A percentile compares a stretch with the other conserved stretches of the same genome.
These are phyloP conservation scores for Halichoerus grypus DNA, from an alignment of 2,113 vertebrate genomes.

Conservation along the genomic window DNA sequence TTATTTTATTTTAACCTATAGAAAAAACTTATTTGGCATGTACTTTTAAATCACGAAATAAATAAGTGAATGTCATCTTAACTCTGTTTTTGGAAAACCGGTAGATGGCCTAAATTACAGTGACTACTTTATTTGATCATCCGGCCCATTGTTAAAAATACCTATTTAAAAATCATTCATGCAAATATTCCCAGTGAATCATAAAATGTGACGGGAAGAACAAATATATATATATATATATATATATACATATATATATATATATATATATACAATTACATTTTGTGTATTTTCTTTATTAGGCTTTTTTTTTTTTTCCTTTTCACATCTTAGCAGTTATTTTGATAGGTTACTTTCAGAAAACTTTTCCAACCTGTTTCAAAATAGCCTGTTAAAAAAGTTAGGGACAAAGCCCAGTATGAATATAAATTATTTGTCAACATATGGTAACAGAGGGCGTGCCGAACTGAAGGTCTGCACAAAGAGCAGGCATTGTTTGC, in stretches of 20 bases:
- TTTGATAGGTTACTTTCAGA: constrained; percentile 14
- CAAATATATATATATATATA: background rate
- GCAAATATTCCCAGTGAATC: constrained; percentile 10
- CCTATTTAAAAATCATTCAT: constrained; percentile 41
- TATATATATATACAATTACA: background rate
- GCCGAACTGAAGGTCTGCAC: background rate
- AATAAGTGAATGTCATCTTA: background rate
- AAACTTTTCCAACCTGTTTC: constrained; percentile 73
- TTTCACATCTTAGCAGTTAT: constrained; percentile 33
- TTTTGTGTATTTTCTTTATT: background rate
- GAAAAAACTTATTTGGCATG: background rate
- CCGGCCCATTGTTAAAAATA: background rate
- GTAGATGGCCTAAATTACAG: background rate
- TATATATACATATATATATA: no score
- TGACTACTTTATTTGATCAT: background rate
- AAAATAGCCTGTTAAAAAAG: constrained; percentile 43
- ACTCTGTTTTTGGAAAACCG: background rate
- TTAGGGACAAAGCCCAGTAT: constrained; percentile 22
- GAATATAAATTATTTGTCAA: constrained; percentile 77
- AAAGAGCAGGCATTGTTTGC: background rate
- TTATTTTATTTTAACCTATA: background rate
- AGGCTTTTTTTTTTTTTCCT: background rate
- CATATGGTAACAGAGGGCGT: constrained; percentile 59
- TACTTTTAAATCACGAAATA: background rate
- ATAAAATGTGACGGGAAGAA: background rate